Conservation (phyloP, 2,797 vertebrate genomes). For the Delichon dasypus region DNA sequence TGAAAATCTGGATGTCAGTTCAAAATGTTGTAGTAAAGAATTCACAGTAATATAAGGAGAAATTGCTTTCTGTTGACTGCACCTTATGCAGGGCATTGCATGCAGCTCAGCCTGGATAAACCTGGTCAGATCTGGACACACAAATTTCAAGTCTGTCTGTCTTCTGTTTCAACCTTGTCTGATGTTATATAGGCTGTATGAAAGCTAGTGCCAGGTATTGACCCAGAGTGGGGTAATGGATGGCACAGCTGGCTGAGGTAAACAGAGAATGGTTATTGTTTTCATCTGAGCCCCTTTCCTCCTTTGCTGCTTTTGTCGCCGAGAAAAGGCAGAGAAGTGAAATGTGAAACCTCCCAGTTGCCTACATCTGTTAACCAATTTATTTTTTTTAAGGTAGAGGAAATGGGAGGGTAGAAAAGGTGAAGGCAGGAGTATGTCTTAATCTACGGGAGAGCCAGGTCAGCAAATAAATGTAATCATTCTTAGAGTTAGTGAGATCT, state of each 20-base stretch:
- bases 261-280: not conserved
- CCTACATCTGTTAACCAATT: conserved; percentile 30
- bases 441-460: conserved; percentile 3
- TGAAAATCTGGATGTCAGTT: conserved; percentile 48
- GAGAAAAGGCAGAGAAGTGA: conserved; percentile 8
- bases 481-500: not conserved
- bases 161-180: not conserved
- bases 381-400: conserved; percentile 28
- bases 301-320: not conserved
- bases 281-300: not conserved
- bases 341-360: conserved; percentile 13
- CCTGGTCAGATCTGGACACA: not conserved
- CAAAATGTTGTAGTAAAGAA: conserved; percentile 65
- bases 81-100: conserved; percentile 5
- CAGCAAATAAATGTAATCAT: conserved; percentile 46
- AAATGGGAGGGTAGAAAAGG: conserved; percentile 39
- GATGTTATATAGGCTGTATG: not conserved
- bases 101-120: not conserved
- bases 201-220: not conserved
- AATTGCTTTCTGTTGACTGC: conserved; percentile 50
- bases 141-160: not conserved
- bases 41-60: conserved; percentile 50
- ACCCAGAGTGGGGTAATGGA: not conserved
- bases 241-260: not conserved
- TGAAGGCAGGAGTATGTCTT: conserved; percentile 40